Base-by-base conservation (phyloP, 1,140 invertebrate species). In the Brachionus manjavacas region DNA sequence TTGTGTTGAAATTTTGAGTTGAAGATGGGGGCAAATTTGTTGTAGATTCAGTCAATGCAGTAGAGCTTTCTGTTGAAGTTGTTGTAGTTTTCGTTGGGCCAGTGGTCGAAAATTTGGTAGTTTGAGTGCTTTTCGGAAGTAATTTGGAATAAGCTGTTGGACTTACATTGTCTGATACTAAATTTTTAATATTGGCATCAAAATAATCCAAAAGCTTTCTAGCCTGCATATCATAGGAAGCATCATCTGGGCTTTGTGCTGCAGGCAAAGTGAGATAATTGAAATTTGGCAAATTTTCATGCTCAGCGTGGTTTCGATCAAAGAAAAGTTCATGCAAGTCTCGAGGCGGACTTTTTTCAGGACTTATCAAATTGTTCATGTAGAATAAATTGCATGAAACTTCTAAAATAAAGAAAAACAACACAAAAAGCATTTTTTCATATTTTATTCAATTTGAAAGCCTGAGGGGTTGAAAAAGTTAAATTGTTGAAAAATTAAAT, bases 401-500 rank as follows among this genome's bases (percentile, higher is more conserved):
- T 39, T 41, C 31, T 12, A 72, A 20, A 1, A 72, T 39, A 20
- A 72, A 72, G n/a, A 72, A 72, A 41, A 72, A 72, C 16, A 72
- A 72, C 4, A 72, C 7, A 72, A 72, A 72, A 35, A 72, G 28
- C 25, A 68, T 31, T 68, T 68, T 68, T 72, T 72, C 39, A 41
- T 72, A 39, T 20, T 72, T 72, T 39, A 72, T 72, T 72, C 39
- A 41, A 72, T 72, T 41, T 72, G n/a, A n/a, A 72, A 72, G 39
- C 66, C 25, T 39, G 66, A 68, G 66, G 31, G 66, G 9, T 23
- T 41, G 35, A 74, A 76, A 74, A 76, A 49, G 16, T 49, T 49
- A 25, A 25, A 76, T 76, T 49, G 39, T 41, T 41, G 35, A 41
- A 39, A 76, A 76, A 76, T 49, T 49, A 76, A 76, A 76, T 46